Evolutionary conservation across 2,113 vertebrate species (phyloP).

Genomic region (Toxotes chatareus): DNA sequence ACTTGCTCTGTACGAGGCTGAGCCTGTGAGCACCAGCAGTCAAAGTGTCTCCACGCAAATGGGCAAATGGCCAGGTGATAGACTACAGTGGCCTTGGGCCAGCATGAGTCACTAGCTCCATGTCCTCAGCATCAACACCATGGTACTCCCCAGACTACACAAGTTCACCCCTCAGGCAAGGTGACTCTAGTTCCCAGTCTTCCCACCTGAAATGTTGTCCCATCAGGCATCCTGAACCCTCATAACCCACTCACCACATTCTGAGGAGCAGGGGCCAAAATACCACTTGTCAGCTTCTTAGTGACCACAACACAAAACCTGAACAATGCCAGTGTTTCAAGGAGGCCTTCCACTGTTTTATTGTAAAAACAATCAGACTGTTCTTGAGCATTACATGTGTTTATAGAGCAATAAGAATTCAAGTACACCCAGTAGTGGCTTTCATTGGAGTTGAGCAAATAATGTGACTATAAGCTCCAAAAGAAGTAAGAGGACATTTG

Average conservation of each 20-base stretch:
- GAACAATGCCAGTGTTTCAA: slow-evolving; percentile 4
- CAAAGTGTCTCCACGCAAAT: slow-evolving; percentile 58
- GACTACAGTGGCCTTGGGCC: slow-evolving; percentile 73
- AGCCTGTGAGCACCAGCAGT: slow-evolving; percentile 60
- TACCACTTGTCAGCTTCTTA: slow-evolving; percentile 33
- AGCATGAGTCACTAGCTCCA: slow-evolving; percentile 68
- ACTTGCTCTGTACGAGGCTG: slow-evolving; percentile 62
- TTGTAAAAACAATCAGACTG: not conserved
- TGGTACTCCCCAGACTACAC: slow-evolving; percentile 59
- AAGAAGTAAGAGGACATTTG: not conserved
- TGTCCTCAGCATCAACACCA: slow-evolving; percentile 44
- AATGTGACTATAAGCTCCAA: not conserved
- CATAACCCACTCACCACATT: slow-evolving; percentile 15
- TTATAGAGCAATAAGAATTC: not conserved
- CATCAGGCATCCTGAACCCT: slow-evolving; percentile 57
- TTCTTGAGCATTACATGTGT: not conserved
- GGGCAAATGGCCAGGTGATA: slow-evolving; percentile 75
- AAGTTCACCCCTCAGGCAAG: slow-evolving; percentile 70
- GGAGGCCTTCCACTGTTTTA: not conserved
- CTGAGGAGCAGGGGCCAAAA: slow-evolving; percentile 31
- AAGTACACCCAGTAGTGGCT: not conserved
- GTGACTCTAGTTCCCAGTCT: slow-evolving; percentile 63
- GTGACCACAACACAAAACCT: slow-evolving; percentile 13
- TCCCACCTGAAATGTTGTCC: slow-evolving; percentile 57
- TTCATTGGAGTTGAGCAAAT: not conserved